phyloP scores from a whole-genome alignment of 2,797 vertebrate genomes.

The Naso thynnoides region DNA sequence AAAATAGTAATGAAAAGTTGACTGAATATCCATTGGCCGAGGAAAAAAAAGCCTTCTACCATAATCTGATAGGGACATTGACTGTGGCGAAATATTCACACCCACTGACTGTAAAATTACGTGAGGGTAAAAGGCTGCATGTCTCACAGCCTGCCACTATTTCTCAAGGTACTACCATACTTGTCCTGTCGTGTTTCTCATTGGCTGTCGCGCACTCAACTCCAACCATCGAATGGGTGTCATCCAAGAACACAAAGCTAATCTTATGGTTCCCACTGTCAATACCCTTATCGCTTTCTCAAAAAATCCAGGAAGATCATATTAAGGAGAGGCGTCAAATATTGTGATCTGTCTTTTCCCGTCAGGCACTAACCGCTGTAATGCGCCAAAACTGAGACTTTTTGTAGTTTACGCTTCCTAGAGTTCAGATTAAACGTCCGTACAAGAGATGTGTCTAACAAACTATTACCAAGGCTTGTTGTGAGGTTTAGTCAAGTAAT shows the following conservation, averaged over 20 bases:
- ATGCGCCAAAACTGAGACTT: neutral
- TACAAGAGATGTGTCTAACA: neutral
- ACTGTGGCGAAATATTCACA: slow-evolving; percentile 1
- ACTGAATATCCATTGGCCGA: neutral
- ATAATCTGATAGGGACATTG: neutral
- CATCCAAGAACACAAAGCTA: slow-evolving; percentile 18
- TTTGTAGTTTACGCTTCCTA: neutral
- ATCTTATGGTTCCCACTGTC: neutral
- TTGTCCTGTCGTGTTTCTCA: slow-evolving; percentile 60
- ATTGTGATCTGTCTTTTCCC: neutral
- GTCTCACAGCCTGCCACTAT: slow-evolving; percentile 45
- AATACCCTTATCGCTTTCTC: neutral
- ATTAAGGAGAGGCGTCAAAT: neutral
- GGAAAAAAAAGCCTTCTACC: slow-evolving; percentile 4
- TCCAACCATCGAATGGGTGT: slow-evolving; percentile 28
- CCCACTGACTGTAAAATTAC: slow-evolving; percentile 32
- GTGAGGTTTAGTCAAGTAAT: neutral
- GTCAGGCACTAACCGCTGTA: neutral
- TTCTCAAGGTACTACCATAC: slow-evolving; percentile 45
- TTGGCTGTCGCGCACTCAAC: slow-evolving; percentile 32
- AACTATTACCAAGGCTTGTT: slow-evolving; percentile 1
- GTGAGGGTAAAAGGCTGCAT: slow-evolving; percentile 19
- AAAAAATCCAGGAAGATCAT: neutral
- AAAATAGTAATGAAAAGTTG: neutral
- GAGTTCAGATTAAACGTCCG: too few relatives aligned